A percentile compares a stretch with the other conserved stretches of the same genome.
These are phyloP conservation scores for Lagenorhynchus albirostris DNA, from an alignment of 2,113 vertebrate genomes.

Conservation along the genomic window DNA sequence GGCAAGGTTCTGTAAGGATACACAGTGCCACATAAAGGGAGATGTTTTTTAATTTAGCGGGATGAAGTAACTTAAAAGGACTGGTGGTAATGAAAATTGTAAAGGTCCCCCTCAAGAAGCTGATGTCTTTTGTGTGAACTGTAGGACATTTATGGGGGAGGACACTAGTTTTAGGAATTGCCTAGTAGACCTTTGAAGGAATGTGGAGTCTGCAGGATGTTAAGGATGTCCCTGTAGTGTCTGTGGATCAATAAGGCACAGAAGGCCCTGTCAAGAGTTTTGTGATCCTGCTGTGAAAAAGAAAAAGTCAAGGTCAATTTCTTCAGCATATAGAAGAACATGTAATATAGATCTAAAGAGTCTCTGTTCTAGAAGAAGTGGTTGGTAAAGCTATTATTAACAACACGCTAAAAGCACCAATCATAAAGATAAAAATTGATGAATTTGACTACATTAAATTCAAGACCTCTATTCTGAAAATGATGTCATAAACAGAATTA, in stretches of 20 bases:
- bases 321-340: background rate
- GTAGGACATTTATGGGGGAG: background rate
- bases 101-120: background rate
- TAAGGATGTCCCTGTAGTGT: conserved; percentile 26
- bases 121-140: conserved; percentile 34
- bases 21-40: background rate
- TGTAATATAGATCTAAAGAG: background rate
- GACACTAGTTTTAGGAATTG: conserved; percentile 10
- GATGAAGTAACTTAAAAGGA: conserved; percentile 29
- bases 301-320: conserved; percentile 5
- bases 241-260: conserved; percentile 11
- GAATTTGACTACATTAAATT: background rate
- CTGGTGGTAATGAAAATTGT: conserved; percentile 32
- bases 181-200: conserved; percentile 24
- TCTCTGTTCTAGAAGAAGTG: background rate
- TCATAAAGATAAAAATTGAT: background rate
- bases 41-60: conserved; percentile 44
- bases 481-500: background rate
- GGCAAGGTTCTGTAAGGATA: background rate
- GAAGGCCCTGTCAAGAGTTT: conserved; percentile 12
- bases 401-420: background rate
- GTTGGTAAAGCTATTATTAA: background rate
- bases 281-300: conserved; percentile 41
- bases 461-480: background rate
- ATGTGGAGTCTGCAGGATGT: background rate